Conservation (phyloP, 2,113 vertebrate genomes). For the Chamaetylas fuelleborni region DNA sequence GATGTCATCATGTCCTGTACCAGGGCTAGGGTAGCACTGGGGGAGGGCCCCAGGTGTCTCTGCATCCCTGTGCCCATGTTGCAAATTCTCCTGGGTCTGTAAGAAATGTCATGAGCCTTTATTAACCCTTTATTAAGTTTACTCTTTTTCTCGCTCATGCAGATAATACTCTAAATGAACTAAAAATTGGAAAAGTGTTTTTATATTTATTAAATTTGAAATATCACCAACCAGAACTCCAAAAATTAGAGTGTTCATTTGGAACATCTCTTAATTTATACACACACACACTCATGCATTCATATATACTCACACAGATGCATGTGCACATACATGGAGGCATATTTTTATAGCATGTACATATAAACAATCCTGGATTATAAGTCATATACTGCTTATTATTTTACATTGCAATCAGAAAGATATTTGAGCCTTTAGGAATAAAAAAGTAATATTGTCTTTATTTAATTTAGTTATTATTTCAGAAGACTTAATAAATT, state of each 20-base stretch:
- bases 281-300: not conserved
- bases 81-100: not conserved
- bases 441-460: not conserved
- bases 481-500: not conserved
- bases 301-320: fast-evolving
- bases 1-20: not conserved
- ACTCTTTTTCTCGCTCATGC: not conserved
- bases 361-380: not conserved
- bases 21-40: not conserved
- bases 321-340: fast-evolving
- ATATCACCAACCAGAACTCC: not conserved
- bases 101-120: not conserved
- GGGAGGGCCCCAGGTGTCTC: too few species aligned
- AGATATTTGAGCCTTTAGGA: not conserved
- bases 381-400: not conserved
- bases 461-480: not conserved
- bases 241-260: not conserved
- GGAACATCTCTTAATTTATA: not conserved
- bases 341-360: not conserved
- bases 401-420: not conserved
- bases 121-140: not conserved
- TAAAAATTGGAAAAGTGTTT: not conserved
- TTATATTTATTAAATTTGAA: not conserved
- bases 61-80: too few species aligned
- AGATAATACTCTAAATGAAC: not conserved